A percentile compares a stretch with the other conserved stretches of the same genome.
Conservation (phyloP, 2,113 vertebrate genomes). For the Nothocercus julius region DNA sequence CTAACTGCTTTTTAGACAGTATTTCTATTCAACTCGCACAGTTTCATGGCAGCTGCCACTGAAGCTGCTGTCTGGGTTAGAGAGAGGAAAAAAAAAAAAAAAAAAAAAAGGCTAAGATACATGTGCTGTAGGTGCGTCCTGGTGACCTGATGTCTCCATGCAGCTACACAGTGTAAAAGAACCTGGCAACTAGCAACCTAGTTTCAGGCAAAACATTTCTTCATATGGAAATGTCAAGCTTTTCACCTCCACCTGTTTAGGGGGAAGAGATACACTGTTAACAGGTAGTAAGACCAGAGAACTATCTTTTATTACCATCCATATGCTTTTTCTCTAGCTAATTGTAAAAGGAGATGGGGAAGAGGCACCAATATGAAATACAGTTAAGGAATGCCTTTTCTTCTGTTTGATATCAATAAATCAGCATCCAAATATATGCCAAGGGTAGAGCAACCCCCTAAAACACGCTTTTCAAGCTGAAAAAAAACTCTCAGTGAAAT, state of each 20-base stretch:
- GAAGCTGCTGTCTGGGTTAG: not conserved
- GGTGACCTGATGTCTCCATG: not conserved
- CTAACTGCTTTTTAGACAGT: not conserved
- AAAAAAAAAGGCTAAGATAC: not conserved
- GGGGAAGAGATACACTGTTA: not conserved
- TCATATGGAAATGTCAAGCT: not conserved
- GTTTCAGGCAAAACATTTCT: not conserved
- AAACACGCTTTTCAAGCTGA: not conserved
- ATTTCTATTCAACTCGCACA: not conserved
- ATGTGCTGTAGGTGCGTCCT: not conserved
- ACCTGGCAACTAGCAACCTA: not conserved
- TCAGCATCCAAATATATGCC: not conserved
- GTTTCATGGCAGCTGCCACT: not conserved
- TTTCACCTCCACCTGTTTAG: not conserved
- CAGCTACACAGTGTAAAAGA: not conserved
- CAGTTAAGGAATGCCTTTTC: not conserved
- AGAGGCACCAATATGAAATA: not conserved
- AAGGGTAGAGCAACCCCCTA: not conserved
- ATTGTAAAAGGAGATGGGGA: not conserved
- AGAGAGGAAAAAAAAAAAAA: too few relatives aligned
- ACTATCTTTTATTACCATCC: not conserved
- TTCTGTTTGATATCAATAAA: not conserved
- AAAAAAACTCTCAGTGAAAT: not conserved
- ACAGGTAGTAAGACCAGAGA: not conserved
- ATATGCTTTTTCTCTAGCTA: not conserved